These are phyloP conservation scores for Corynorhinus townsendii DNA, from an alignment of 2,113 vertebrate genomes.

Conservation along the genomic window DNA sequence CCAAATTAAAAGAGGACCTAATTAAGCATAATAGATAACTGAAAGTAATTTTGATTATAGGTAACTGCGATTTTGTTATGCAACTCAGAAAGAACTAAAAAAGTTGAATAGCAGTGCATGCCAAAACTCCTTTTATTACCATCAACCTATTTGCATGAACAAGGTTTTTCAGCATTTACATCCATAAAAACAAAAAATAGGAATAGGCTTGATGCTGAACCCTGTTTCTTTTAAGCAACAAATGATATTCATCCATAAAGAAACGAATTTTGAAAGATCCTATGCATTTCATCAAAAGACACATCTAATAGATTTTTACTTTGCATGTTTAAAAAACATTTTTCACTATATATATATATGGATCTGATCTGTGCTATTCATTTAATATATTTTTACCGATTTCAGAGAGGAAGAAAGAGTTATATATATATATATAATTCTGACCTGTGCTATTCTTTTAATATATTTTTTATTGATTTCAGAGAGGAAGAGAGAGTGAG, in stretches of 20 bases:
- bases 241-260: neutral
- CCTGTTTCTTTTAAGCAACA: neutral
- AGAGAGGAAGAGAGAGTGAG: too few species aligned
- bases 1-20: neutral
- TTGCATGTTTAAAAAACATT: too few species aligned
- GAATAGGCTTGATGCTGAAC: neutral
- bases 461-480: too few species aligned
- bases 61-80: neutral
- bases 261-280: neutral
- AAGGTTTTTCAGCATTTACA: neutral
- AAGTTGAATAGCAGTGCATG: neutral
- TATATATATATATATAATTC: too few species aligned
- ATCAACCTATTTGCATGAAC: neutral
- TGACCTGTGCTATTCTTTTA: too few species aligned
- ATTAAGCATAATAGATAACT: neutral
- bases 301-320: neutral
- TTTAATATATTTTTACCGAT: too few species aligned
- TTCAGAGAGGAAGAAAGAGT: too few species aligned
- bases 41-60: neutral
- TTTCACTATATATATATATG: too few species aligned
- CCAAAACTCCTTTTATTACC: neutral
- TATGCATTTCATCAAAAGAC: neutral
- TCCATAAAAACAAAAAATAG: neutral
- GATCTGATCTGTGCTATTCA: too few species aligned
- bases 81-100: neutral